These are phyloP conservation scores for Aphodius granarius DNA, from an alignment of 2,888 invertebrate species.

Conservation along the genomic window DNA sequence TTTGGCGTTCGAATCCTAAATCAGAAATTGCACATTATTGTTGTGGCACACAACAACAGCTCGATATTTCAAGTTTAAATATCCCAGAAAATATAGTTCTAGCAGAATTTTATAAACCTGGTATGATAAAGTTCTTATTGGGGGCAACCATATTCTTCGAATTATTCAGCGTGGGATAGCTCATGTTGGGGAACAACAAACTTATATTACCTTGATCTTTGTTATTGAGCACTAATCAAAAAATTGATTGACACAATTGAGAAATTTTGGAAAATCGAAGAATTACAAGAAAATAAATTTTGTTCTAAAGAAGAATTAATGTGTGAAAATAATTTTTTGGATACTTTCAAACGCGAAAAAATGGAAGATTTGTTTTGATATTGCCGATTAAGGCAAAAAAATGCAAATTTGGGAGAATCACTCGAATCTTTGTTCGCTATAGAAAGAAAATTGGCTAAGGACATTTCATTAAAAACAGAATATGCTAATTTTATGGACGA, in stretches of 20 bases:
- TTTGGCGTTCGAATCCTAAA: conserved; percentile 9
- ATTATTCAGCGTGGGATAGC: conserved; percentile 16
- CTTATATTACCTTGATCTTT: conserved; percentile 16
- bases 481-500: conserved; percentile 17
- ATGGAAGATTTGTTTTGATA: conserved; percentile 11
- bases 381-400: conserved; percentile 15
- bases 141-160: conserved; percentile 20
- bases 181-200: conserved; percentile 2
- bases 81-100: conserved; percentile 20
- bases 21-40: not conserved
- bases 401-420: conserved; percentile 28
- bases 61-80: not conserved
- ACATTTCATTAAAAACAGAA: conserved; percentile 6
- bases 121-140: conserved; percentile 14
- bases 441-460: conserved; percentile 26
- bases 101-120: conserved; percentile 10
- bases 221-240: not conserved
- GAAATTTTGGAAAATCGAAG: conserved; percentile 25
- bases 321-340: conserved; percentile 18
- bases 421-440: conserved; percentile 26
- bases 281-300: not conserved
- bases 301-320: conserved; percentile 7
- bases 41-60: not conserved
- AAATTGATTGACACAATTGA: not conserved
- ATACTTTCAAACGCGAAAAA: not conserved